Conservation (phyloP, 2,888 invertebrate species). For the Drosophila melanosoma region DNA sequence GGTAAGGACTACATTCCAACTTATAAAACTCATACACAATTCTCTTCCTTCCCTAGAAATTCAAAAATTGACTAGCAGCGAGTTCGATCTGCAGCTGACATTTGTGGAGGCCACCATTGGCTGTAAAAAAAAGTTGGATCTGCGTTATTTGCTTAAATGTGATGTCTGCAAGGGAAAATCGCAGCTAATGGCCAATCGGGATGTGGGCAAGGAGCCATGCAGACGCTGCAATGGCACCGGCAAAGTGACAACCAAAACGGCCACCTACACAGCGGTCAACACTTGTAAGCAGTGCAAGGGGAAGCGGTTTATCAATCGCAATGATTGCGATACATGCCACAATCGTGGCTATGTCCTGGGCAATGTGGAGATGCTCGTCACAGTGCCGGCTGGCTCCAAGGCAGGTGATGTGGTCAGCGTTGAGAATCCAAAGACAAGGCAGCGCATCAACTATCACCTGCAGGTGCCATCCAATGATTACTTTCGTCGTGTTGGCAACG, state of each 20-base stretch:
- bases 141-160: constrained; percentile 77
- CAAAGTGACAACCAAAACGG: constrained; percentile 67
- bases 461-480: constrained; percentile 75
- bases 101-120: constrained; percentile 82
- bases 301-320: constrained; percentile 76
- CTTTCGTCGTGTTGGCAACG: constrained; percentile 79
- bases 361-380: constrained; percentile 66
- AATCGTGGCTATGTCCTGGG: constrained; percentile 78
- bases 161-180: constrained; percentile 80
- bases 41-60: constrained; percentile 50
- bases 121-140: constrained; percentile 75
- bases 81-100: constrained; percentile 70
- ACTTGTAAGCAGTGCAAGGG: constrained; percentile 81
- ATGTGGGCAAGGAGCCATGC: constrained; percentile 75
- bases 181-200: constrained; percentile 63
- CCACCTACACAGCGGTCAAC: constrained; percentile 59
- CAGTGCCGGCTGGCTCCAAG: constrained; percentile 77
- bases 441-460: constrained; percentile 71
- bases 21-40: neutral
- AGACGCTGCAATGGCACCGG: constrained; percentile 83
- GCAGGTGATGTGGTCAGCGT: constrained; percentile 77
- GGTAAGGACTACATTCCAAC: constrained; percentile 47
- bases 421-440: constrained; percentile 78
- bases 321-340: constrained; percentile 77
- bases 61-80: constrained; percentile 57